Conservation (phyloP, 1,140 invertebrate genomes). For the Pachypsylla venusta region DNA sequence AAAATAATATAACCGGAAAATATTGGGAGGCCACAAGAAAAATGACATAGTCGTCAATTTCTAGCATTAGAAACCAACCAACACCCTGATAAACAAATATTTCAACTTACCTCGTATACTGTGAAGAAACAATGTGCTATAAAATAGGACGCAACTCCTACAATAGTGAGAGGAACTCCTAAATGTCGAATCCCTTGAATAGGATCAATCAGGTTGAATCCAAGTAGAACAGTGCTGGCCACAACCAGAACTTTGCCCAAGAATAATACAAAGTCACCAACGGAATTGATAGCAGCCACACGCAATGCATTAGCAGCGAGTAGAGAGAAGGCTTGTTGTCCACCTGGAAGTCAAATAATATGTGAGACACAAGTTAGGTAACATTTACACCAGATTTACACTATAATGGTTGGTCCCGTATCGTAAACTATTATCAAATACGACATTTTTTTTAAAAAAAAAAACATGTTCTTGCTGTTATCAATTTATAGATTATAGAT, state of each 20-base stretch:
- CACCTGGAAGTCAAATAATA: conserved; percentile 26
- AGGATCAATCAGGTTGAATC: conserved; percentile 34
- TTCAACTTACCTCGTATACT: conserved; percentile 54
- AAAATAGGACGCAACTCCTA: conserved; percentile 50
- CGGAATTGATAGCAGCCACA: conserved; percentile 57
- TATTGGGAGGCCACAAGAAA: too few species aligned
- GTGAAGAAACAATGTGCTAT: conserved; percentile 60
- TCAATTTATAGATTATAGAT: too few species aligned
- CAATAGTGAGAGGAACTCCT: conserved; percentile 48
- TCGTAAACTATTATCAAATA: too few species aligned
- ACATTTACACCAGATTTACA: too few species aligned
- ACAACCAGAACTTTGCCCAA: conserved; percentile 56
- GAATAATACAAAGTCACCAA: conserved; percentile 62
- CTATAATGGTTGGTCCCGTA: too few species aligned
- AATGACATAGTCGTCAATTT: too few species aligned
- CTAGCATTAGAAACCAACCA: too few species aligned
- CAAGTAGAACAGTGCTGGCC: conserved; percentile 41
- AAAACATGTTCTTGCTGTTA: too few species aligned
- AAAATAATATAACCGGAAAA: too few species aligned
- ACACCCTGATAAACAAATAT: too few species aligned
- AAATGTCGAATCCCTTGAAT: conserved; percentile 45
- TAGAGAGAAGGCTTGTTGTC: conserved; percentile 43
- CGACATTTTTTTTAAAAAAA: too few species aligned
- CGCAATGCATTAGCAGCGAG: conserved; percentile 46
- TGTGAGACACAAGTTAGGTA: background rate